Base-by-base conservation (phyloP, 2,113 vertebrate species). In the Rhinolophus ferrumequinum region DNA sequence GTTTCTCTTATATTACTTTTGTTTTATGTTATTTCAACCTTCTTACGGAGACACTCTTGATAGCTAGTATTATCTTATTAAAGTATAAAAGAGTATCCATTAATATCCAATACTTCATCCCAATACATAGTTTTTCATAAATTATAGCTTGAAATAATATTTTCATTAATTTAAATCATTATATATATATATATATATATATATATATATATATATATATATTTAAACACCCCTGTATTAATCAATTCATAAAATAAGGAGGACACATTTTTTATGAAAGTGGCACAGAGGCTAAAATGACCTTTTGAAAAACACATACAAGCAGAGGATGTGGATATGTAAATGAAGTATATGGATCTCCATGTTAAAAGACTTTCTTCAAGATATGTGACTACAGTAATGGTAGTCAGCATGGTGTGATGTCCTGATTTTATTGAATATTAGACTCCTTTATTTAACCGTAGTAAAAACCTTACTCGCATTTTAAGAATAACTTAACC, bases 311-410 rank as follows among this genome's bases (percentile, higher is more conserved):
- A 47, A 89, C 95, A 94, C 64, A 96, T 97, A 18, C 97, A 96
- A 97, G 93, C 77, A 94, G 97, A 98, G n/a, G 98, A 98, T 98
- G 98, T 98, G 98, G 98, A 90, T 97, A 76, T 96, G 1, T 33
- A 97, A 97, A 83, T 10, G 96, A 98, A 98, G 33, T 98, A 98
- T 98, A 98, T 93, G 97, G 96, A 3, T 95, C 77, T 97, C 91
- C 98, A 97, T 98, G 98, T 92, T 98, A 82, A 95, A 94, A 97
- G 58, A 82, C 58, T 98, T 94, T 98, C 94, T 98, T 98, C 94
- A 97, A 95, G 94, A 97, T 97, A 86, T 30, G 72, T 47, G 95
- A 72, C 52, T 96, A 38, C 56, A n/a, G 69, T 93, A 95, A 95
- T 98, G 94, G 95, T 96, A 90, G 83, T 91, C 97, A 98, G 90